phyloP scores from a whole-genome alignment of 2,888 invertebrate genomes.

The Protodeltote pygarga region DNA sequence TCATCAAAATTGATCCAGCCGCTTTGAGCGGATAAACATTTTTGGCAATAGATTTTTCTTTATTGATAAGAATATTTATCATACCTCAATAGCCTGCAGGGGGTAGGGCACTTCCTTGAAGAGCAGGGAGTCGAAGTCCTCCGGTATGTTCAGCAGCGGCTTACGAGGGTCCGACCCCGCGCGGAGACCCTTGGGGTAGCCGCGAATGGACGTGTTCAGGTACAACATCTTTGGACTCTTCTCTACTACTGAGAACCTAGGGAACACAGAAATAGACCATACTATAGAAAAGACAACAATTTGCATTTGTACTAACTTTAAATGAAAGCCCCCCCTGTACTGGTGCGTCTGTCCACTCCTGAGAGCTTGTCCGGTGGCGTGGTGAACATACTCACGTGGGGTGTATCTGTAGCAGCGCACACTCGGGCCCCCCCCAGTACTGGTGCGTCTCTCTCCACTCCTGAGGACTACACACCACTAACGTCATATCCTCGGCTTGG shows the following conservation, averaged over 20 bases:
- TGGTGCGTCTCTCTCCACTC: conserved; percentile 96
- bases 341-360: no score
- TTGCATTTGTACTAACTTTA: no score
- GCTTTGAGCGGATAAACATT: no score
- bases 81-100: conserved; percentile 89
- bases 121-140: conserved; percentile 90
- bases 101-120: conserved; percentile 89
- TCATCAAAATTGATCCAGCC: no score
- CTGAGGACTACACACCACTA: conserved; percentile 91
- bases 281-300: no score
- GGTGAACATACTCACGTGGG: conserved; percentile 87
- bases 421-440: conserved; percentile 94
- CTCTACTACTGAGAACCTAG: conserved; percentile 72
- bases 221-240: conserved; percentile 92
- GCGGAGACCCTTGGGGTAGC: conserved; percentile 94
- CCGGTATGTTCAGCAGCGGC: conserved; percentile 91
- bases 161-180: conserved; percentile 93
- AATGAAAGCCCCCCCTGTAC: no score
- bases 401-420: conserved; percentile 91
- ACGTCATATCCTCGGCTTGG: conserved; percentile 88
- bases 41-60: no score
- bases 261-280: not conserved
- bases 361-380: no score
- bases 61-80: no score
- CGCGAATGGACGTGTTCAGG: conserved; percentile 93